Evolutionary conservation across 2,888 invertebrate genomes (phyloP).

Genomic region (Synanthedon tipuliformis): DNA sequence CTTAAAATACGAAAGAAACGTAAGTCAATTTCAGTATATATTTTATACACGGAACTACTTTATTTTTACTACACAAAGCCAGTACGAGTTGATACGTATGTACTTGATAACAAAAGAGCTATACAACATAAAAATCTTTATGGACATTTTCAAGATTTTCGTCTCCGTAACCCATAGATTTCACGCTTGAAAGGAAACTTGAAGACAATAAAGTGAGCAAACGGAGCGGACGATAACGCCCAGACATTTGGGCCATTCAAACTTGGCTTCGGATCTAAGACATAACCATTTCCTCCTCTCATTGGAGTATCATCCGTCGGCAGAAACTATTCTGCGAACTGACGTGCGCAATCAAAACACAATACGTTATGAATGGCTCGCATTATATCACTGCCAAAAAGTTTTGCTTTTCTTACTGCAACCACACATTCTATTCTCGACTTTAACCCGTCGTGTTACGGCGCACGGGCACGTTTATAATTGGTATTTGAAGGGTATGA

Average conservation of each 20-base stretch:
- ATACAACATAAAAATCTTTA: not conserved
- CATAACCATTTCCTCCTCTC: slow-evolving; percentile 57
- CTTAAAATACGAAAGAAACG: too few species aligned
- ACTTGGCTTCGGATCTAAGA: slow-evolving; percentile 43
- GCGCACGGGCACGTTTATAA: not conserved
- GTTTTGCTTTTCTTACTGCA: slow-evolving; percentile 4
- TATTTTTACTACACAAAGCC: too few species aligned
- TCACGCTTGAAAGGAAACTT: slow-evolving; percentile 24
- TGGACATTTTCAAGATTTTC: slow-evolving; percentile 8
- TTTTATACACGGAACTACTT: too few species aligned
- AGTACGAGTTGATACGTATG: too few species aligned
- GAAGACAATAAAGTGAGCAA: slow-evolving; percentile 47
- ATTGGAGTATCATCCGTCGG: slow-evolving; percentile 42
- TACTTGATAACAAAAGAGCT: not conserved
- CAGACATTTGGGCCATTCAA: slow-evolving; percentile 42
- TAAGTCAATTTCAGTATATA: too few species aligned
- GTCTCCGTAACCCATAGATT: slow-evolving; percentile 23
- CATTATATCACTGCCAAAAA: slow-evolving; percentile 32
- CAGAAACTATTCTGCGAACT: slow-evolving; percentile 45
- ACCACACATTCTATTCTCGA: slow-evolving; percentile 5
- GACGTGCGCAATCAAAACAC: slow-evolving; percentile 63
- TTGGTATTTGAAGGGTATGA: slow-evolving; percentile 1
- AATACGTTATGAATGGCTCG: slow-evolving; percentile 64
- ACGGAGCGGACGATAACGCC: slow-evolving; percentile 39
- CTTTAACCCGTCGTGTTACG: slow-evolving; percentile 8